These are phyloP conservation scores for Oplegnathus fasciatus DNA, from an alignment of 2,113 vertebrate species.

Conservation along the genomic window DNA sequence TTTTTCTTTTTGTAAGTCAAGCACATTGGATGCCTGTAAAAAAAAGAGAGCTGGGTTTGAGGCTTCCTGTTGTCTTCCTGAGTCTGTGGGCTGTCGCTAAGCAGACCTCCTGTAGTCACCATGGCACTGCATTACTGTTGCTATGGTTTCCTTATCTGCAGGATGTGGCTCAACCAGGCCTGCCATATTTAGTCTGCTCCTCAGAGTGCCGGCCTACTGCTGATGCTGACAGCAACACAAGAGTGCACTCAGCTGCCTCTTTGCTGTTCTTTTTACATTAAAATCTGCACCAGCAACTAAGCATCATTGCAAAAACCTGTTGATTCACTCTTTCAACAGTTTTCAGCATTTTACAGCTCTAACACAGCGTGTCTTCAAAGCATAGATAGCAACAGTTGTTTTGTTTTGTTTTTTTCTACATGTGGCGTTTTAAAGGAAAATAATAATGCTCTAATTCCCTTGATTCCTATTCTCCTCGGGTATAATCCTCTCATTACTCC, in stretches of 20 bases:
- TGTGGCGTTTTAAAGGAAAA: neutral
- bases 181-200: constrained; percentile 79
- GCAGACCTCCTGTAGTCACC: constrained; percentile 62
- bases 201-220: constrained; percentile 41
- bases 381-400: too few relatives aligned
- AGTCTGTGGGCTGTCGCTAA: constrained; percentile 50
- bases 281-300: constrained; percentile 18
- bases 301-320: neutral
- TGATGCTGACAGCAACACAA: constrained; percentile 58
- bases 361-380: neutral
- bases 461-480: neutral
- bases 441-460: constrained; percentile 18
- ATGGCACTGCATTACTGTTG: constrained; percentile 81
- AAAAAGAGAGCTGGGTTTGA: constrained; percentile 3
- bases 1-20: constrained; percentile 2
- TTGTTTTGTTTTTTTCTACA: neutral
- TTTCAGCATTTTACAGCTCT: neutral
- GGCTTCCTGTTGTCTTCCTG: constrained; percentile 55
- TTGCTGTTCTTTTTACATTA: constrained; percentile 18
- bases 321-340: neutral
- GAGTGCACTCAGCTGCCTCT: constrained; percentile 42
- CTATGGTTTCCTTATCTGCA: constrained; percentile 84
- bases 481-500: constrained; percentile 56
- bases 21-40: neutral
- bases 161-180: constrained; percentile 78